Conservation (phyloP, 53 echinoderm and acorn worm species). For the Antedon mediterranea region DNA sequence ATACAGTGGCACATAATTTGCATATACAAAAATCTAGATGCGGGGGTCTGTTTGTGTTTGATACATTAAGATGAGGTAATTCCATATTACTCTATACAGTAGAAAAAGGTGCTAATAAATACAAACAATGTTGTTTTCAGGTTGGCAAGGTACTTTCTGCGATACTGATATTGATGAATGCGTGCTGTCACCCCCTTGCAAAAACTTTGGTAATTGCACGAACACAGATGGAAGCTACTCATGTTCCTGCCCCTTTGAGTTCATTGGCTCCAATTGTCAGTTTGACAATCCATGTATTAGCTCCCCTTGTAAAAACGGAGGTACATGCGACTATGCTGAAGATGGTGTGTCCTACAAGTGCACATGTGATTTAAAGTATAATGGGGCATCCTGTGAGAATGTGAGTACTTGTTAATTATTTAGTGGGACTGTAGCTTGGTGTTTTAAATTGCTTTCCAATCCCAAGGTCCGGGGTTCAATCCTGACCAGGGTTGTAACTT, state of each 20-base stretch:
- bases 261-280: not conserved
- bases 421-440: too few relatives aligned
- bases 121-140: too few relatives aligned
- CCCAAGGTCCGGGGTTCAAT: too few relatives aligned
- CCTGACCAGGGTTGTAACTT: too few relatives aligned
- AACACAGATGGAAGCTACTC: not conserved
- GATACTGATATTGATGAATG: not conserved
- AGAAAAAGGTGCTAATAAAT: too few relatives aligned
- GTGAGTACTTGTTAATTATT: not conserved
- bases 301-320: constrained; percentile 45
- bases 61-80: too few relatives aligned
- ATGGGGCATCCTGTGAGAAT: not conserved
- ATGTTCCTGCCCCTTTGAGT: not conserved
- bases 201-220: not conserved
- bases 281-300: not conserved
- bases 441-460: too few relatives aligned
- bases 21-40: too few relatives aligned
- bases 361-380: not conserved
- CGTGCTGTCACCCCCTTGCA: not conserved
- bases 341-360: not conserved
- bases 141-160: not conserved
- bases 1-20: too few relatives aligned
- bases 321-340: too few relatives aligned
- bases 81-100: too few relatives aligned
- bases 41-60: too few relatives aligned